Base-by-base conservation (phyloP, 1,140 invertebrate genomes). In the Melitaea cinxia region DNA sequence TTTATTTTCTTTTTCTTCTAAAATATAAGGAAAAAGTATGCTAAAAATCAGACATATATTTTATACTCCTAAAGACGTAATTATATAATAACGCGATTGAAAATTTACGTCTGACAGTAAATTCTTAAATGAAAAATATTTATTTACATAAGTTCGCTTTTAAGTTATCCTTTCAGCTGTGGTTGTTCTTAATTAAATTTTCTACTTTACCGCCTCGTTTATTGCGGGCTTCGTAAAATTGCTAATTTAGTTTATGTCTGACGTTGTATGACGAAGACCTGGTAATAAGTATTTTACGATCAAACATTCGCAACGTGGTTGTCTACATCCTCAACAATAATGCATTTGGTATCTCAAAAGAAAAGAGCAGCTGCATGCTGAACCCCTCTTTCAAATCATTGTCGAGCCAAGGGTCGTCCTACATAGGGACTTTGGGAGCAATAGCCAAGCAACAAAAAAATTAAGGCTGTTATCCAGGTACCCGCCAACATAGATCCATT, bases 341-440 rank as follows among this genome's bases (percentile, higher is more conserved):
- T 63, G 68, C 68, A 81, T 76, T 68, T 66, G 68, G 33, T 57
- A 72, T 73, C 60, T 72, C 72, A 80, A 83, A 82, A 81, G 77
- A 85, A 86, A 85, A 78, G 80, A 85, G 81, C 88, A 90, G 88
- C 88, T 90, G 88, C 85, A 83, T 80, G 65, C 73, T 63, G 77
- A 72, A 78, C 84, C 85, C 83, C 82, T 83, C 81, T 58, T 60
- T 77, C 73, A 76, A 79, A 82, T 83, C 78, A 87, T 90, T 86
- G 85, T 88, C 82, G 78, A 75, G 68, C 78, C 80, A 81, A 85
- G 85, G 83, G 85, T 86, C 85, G 85, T 79, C 80, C 73, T 74
- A 83, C 77, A 80, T 77, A 72, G 84, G 80, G 83, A 83, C 77
- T 80, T 77, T 72, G 84, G 80, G 83, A 86, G 80, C 82, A 85